These are phyloP conservation scores for Bolinopsis microptera DNA, from an alignment of 37 sponge, comb jelly and placozoan genomes.

Conservation along the genomic window DNA sequence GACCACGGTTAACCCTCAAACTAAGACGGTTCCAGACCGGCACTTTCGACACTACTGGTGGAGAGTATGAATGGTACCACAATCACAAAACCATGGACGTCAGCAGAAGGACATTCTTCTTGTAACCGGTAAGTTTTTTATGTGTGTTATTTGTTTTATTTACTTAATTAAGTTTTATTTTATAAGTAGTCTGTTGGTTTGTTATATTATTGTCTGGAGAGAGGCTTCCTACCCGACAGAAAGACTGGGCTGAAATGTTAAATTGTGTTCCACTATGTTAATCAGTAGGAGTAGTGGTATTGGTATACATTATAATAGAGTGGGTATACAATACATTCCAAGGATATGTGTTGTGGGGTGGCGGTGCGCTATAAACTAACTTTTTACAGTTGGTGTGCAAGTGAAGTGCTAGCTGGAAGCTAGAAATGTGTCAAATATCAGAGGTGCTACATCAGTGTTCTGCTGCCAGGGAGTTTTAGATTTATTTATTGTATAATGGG, in stretches of 20 bases:
- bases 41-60: slow-evolving; percentile 88
- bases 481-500: neutral
- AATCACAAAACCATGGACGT: slow-evolving; percentile 70
- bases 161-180: neutral
- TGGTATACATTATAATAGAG: too few relatives aligned
- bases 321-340: too few relatives aligned
- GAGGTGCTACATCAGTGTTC: neutral
- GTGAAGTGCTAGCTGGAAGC: too few relatives aligned
- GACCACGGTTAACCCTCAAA: slow-evolving; percentile 95
- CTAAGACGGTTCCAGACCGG: slow-evolving; percentile 88
- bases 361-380: neutral
- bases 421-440: too few relatives aligned
- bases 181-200: neutral
- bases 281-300: too few relatives aligned
- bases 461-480: neutral
- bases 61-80: slow-evolving; percentile 92
- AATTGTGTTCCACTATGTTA: too few relatives aligned
- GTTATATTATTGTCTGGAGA: too few relatives aligned
- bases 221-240: too few relatives aligned
- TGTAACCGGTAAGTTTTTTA: slow-evolving; percentile 3
- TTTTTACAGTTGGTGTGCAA: neutral
- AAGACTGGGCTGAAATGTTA: too few relatives aligned
- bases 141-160: neutral
- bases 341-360: neutral
- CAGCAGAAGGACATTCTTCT: slow-evolving; percentile 45